These are phyloP conservation scores for Phengaris alcon DNA, from an alignment of 2,888 invertebrate species.

Conservation along the genomic window DNA sequence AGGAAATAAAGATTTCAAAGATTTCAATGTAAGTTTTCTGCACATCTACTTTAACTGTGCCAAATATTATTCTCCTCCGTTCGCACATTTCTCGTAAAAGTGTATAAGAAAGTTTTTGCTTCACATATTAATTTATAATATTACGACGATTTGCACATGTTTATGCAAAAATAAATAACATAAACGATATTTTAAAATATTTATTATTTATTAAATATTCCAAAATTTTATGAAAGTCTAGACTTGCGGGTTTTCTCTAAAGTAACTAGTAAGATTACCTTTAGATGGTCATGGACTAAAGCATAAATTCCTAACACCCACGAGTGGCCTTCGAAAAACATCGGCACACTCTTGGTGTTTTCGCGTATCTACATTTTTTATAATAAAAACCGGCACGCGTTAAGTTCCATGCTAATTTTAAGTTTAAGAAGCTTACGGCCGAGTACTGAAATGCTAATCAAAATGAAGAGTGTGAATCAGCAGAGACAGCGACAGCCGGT, in stretches of 20 bases:
- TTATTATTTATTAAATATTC: not conserved
- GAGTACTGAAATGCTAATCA: no score
- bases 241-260: not conserved
- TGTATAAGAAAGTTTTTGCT: no score
- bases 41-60: no score
- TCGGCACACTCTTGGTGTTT: not conserved
- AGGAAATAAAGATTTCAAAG: no score
- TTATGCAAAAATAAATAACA: not conserved
- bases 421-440: no score
- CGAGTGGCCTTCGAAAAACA: conserved; percentile 5
- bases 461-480: no score
- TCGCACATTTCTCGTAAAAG: no score
- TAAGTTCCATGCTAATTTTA: not conserved
- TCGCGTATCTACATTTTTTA: not conserved
- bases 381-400: not conserved
- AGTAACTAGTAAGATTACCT: not conserved
- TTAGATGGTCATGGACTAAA: not conserved
- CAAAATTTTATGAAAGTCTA: not conserved
- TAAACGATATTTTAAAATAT: not conserved
- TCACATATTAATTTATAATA: no score
- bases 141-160: not conserved
- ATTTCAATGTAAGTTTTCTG: no score
- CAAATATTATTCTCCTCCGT: no score
- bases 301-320: not conserved
- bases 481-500: no score